Conservation (phyloP, 2,888 invertebrate genomes). For the Limnephilus auricula region DNA sequence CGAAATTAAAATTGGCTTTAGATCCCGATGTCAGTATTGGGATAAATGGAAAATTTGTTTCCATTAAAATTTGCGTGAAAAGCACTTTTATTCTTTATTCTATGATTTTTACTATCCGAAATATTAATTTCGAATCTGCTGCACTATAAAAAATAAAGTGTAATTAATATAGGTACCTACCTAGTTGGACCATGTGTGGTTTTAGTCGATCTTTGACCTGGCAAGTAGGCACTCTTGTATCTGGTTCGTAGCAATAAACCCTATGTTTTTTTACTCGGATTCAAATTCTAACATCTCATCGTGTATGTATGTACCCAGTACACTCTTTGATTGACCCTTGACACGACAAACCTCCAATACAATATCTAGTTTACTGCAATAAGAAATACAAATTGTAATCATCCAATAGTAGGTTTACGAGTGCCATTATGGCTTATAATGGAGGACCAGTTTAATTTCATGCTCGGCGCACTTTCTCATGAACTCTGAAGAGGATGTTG, state of each 20-base stretch:
- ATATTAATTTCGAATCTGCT: neutral
- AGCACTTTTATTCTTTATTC: too few relatives aligned
- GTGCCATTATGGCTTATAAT: constrained; percentile 16
- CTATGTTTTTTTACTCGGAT: neutral
- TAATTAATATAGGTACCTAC: neutral
- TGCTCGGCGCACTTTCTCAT: constrained; percentile 40
- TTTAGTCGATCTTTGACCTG: neutral
- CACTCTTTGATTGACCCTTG: neutral
- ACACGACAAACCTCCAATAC: neutral
- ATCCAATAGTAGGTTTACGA: neutral
- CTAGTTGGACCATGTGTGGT: neutral
- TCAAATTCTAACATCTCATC: neutral
- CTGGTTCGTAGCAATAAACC: neutral
- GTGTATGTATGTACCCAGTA: neutral
- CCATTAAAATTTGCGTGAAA: too few relatives aligned
- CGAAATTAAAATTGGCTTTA: too few relatives aligned
- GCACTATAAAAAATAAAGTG: neutral
- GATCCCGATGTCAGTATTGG: too few relatives aligned
- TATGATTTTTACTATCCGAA: neutral
- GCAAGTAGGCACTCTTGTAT: neutral
- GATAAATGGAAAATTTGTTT: too few relatives aligned
- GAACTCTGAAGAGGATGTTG: constrained; percentile 35
- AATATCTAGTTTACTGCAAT: neutral
- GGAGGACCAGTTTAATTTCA: constrained; percentile 41
- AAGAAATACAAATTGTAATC: neutral